Base-by-base conservation (phyloP, 1,140 invertebrate genomes). In the Bombus superbus region DNA sequence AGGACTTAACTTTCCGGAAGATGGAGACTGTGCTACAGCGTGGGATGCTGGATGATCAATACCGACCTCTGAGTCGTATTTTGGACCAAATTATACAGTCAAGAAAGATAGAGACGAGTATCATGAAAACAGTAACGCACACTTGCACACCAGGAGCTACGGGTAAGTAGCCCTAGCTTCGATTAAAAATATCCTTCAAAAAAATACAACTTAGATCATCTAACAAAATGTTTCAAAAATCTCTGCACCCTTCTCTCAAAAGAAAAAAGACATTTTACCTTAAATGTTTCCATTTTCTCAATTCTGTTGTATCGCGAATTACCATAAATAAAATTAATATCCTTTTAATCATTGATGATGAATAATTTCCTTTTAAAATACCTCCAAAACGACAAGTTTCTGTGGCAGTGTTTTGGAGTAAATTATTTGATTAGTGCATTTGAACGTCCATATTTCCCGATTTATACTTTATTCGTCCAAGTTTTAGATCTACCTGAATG, bases 11-110 rank as follows among this genome's bases (percentile, higher is more conserved):
- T 85, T 73, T 40, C 38, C 71, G 44, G 57, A 64, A 59, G 82
- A 82, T 86, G 76, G 94, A 93, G 93, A 93, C 91, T 94, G 94
- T 93, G 94, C 93, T 89, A 77, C 76, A 77, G 62, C 71, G 68
- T 75, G 83, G 82, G 93, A 93, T 93, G 93, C 92, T 94, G 91
- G 64, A 92, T 92, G 90, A 94, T 94, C 94, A 94, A 94, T 94
- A 94, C 90, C 81, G 32, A 71, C 77, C 83, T 86, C 68, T 42
- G 74, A 90, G 68, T 77, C 81, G 62, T 76, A 84, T 47, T 78
- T 72, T 91, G 81, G 81, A 87, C 86, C 86, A 76, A 78, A 66
- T 25, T 82, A 13, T 72, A 40, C 47, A 86, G 53, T 75, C 57
- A 68, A 86, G 78, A 87, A 71, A 83, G 64, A 87, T 44, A 59